Evolutionary conservation across 1,140 invertebrate genomes (phyloP).

Genomic region (Diuraphis noxia): DNA sequence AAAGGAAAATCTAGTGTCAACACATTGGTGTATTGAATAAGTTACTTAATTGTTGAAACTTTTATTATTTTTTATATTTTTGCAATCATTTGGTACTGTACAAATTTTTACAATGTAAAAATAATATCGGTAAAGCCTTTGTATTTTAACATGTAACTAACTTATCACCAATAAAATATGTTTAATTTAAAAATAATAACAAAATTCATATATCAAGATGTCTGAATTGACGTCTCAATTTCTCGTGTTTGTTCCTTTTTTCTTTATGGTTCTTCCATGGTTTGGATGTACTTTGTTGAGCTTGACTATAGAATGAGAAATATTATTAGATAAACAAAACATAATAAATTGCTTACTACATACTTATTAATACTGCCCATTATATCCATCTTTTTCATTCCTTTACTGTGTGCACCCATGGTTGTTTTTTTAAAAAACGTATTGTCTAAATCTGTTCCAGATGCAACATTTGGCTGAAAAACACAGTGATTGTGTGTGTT

Average conservation of each 20-base stretch:
- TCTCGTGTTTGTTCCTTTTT: conserved; percentile 65
- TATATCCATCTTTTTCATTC: conserved; percentile 51
- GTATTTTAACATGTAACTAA: not conserved
- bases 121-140: no score
- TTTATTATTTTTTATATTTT: not conserved
- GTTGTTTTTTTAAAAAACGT: conserved; percentile 42
- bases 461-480: conserved; percentile 48
- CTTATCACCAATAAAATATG: conserved; percentile 6
- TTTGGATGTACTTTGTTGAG: conserved; percentile 58
- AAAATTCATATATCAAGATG: conserved; percentile 65
- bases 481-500: conserved; percentile 53
- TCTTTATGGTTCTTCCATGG: conserved; percentile 67
- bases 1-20: not conserved
- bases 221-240: conserved; percentile 64
- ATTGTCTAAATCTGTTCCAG: conserved; percentile 39
- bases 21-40: not conserved
- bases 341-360: not conserved
- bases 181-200: conserved; percentile 36
- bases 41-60: not conserved
- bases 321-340: not conserved
- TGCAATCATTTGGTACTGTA: not conserved
- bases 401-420: conserved; percentile 50
- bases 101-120: not conserved
- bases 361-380: conserved; percentile 45
- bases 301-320: not conserved